Evolutionary conservation across 2,888 invertebrate genomes (phyloP), one percentile per base, ranked within the genome.

Genomic region (Kuschelorhynchus macadamiae): DNA sequence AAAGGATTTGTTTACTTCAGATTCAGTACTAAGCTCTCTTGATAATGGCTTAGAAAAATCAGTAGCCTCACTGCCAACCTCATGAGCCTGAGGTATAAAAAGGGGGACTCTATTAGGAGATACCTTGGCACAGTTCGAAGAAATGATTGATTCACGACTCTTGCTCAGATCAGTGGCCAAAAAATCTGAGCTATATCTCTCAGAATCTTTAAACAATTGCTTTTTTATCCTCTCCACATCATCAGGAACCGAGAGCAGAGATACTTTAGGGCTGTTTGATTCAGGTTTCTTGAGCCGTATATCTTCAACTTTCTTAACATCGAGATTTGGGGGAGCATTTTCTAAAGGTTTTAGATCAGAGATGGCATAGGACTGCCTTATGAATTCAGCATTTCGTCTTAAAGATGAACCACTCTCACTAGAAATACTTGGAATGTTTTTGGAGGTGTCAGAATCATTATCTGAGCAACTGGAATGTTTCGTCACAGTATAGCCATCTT

Each of bases 401-500:
- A 73, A 55, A 2, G 75, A 77, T 16, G 72, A 66, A 9, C 74
- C 75, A 68, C 79, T 79, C 72, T 83, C 83, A 49, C 78, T 81
- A 0, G 81, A 80, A 67, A 84, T 79, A 50, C 83, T 83, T 4
- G 84, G 83, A 72, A 84, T 83, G 72, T 84, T 82, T 73, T 82
- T 83, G 1, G 83, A 83, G 32, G 84, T 84, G 73, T 83, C 83
- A 3, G 83, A 83, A 71, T 81, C 83, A 68, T 81, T 82, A 42
- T 70, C 75, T 36, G 69, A 49, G 25, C 49, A 66, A 39, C 44
- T 60, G 11, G 61, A 56, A 9, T 32, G 44, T 53, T 68, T 57
- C 33, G 56, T 49, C 25, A 61, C 39, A 20, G 49, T 59, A 9
- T 25, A 33, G 7, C 55, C 55, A 42, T 61, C 61, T 44, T 52